phyloP scores from a whole-genome alignment of 2,888 invertebrate genomes.

The Mactromeris polynyma region DNA sequence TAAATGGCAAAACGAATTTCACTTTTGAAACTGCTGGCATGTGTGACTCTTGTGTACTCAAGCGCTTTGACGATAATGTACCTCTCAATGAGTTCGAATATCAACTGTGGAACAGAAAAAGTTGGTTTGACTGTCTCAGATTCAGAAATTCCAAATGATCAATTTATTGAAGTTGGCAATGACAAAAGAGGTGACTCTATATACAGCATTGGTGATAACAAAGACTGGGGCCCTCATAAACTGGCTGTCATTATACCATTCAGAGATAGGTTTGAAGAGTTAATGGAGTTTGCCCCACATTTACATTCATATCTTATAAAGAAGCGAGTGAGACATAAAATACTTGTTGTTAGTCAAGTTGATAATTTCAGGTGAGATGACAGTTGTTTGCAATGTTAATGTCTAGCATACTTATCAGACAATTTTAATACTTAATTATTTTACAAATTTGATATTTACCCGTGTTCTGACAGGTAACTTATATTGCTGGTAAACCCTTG shows the following conservation, averaged over 20 bases:
- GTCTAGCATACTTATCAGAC: too few species aligned
- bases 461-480: too few species aligned
- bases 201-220: conserved; percentile 38
- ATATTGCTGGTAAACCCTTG: too few species aligned
- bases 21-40: conserved; percentile 59
- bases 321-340: conserved; percentile 93
- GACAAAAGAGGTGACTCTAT: background rate
- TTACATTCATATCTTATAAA: conserved; percentile 93
- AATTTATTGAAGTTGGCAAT: too few species aligned
- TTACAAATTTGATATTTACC: too few species aligned
- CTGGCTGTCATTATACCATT: conserved; percentile 97
- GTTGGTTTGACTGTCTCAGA: background rate
- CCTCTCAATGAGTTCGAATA: conserved; percentile 36
- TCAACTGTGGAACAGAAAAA: background rate
- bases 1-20: conserved; percentile 62
- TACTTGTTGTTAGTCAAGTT: conserved; percentile 96
- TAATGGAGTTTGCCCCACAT: conserved; percentile 96
- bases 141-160: background rate
- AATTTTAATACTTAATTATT: too few species aligned
- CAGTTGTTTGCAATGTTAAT: too few species aligned
- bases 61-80: conserved; percentile 57
- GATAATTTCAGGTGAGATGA: conserved; percentile 86
- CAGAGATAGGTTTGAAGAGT: conserved; percentile 97
- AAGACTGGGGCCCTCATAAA: conserved; percentile 73
- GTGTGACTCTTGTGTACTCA: conserved; percentile 52